phyloP scores from a whole-genome alignment of 2,797 vertebrate genomes.

The Cyprinella venusta region DNA sequence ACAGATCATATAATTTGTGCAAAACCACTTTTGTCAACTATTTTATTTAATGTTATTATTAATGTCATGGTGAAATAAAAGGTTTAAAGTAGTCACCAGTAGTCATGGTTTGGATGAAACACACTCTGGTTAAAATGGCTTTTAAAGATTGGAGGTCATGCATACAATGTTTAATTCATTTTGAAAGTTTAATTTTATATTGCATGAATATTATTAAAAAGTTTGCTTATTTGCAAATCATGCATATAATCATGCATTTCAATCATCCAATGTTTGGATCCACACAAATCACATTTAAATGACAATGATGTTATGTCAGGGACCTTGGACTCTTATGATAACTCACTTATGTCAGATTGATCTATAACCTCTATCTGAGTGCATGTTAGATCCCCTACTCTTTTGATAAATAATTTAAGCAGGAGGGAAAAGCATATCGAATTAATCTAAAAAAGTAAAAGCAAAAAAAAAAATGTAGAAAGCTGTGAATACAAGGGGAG shows the following conservation, averaged over 20 bases:
- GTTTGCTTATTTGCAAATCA: constrained; percentile 15
- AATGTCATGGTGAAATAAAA: background rate
- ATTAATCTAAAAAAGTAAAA: background rate
- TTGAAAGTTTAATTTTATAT: background rate
- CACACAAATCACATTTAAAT: background rate
- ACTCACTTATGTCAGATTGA: background rate
- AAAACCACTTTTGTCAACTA: background rate
- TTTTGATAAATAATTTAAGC: background rate
- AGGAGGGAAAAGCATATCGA: background rate
- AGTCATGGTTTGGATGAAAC: background rate
- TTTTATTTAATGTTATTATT: background rate
- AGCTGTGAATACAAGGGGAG: background rate
- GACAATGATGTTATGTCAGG: background rate
- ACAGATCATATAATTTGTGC: background rate
- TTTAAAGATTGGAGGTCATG: background rate
- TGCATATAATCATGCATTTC: constrained; percentile 1
- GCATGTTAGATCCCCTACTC: background rate
- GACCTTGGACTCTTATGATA: background rate
- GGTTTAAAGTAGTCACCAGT: background rate
- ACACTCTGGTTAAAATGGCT: background rate
- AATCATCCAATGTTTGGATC: background rate
- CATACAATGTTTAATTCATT: background rate
- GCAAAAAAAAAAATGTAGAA: background rate
- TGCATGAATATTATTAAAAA: background rate
- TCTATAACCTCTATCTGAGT: constrained; percentile 2